Evolutionary conservation across 1,140 invertebrate genomes (phyloP).

Genomic region (Pentalonia nigronervosa): DNA sequence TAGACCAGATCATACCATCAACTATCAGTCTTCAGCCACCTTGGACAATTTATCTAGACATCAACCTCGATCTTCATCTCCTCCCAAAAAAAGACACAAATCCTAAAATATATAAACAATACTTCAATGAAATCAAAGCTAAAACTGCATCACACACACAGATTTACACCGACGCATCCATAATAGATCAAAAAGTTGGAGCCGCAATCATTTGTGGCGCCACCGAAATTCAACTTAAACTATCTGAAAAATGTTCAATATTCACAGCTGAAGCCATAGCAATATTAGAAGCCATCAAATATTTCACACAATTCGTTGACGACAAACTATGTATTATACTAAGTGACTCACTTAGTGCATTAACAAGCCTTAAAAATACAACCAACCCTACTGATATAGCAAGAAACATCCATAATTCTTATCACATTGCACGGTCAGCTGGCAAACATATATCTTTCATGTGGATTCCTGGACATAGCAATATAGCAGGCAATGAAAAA

Average conservation of each 20-base stretch:
- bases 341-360: not conserved
- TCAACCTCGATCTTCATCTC: not conserved
- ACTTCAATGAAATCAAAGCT: not conserved
- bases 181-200: not conserved
- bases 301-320: not conserved
- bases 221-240: slow-evolving; percentile 14
- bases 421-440: not conserved
- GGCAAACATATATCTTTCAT: not conserved
- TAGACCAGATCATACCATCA: not conserved
- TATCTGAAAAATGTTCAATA: not conserved
- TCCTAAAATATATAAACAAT: no score
- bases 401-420: not conserved
- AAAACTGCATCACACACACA: not conserved
- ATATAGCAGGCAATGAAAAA: not conserved
- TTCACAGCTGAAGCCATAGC: not conserved
- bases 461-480: not conserved
- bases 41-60: slow-evolving; percentile 7
- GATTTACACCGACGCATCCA: slow-evolving; percentile 27
- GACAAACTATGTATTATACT: not conserved
- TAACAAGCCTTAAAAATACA: not conserved
- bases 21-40: not conserved
- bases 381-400: not conserved
- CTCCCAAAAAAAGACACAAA: not conserved
- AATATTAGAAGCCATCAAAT: not conserved
- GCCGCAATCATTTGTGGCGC: not conserved